These are phyloP conservation scores for Rhinolophus ferrumequinum DNA, from an alignment of 2,113 vertebrate species.

Conservation along the genomic window DNA sequence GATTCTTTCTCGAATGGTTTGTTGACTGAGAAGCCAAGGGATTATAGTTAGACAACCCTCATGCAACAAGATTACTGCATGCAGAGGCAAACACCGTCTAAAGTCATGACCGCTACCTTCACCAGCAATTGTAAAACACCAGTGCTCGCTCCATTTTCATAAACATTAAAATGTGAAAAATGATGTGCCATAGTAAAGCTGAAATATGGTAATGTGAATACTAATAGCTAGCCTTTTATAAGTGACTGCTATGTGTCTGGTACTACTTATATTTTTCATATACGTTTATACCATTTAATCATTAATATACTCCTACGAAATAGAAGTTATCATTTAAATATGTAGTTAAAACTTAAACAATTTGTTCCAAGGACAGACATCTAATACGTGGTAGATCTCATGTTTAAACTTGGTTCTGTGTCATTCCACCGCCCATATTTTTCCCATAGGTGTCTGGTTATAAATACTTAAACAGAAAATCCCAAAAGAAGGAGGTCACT, in stretches of 20 bases:
- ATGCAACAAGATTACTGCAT: not conserved
- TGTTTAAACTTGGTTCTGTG: slow-evolving; percentile 35
- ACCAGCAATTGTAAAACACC: not conserved
- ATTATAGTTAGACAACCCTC: not conserved
- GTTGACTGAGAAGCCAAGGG: not conserved
- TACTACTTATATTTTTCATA: not conserved
- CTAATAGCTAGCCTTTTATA: not conserved
- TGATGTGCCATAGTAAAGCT: not conserved
- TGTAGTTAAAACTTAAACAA: not conserved
- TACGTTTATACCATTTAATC: not conserved
- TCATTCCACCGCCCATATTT: not conserved
- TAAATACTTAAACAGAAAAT: slow-evolving; percentile 41
- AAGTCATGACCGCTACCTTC: not conserved
- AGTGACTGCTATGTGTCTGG: not conserved
- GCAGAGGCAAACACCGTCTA: too few relatives aligned
- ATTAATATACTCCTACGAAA: not conserved
- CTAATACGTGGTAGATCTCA: not conserved
- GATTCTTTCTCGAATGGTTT: slow-evolving; percentile 17
- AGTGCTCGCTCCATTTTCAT: not conserved
- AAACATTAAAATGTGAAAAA: not conserved
- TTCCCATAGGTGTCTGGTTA: not conserved
- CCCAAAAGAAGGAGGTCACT: not conserved
- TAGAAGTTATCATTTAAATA: slow-evolving; percentile 12
- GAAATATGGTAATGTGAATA: not conserved
- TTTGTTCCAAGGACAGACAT: not conserved